Base-by-base conservation (phyloP, 2,888 invertebrate species). In the Penaeus monodon region DNA sequence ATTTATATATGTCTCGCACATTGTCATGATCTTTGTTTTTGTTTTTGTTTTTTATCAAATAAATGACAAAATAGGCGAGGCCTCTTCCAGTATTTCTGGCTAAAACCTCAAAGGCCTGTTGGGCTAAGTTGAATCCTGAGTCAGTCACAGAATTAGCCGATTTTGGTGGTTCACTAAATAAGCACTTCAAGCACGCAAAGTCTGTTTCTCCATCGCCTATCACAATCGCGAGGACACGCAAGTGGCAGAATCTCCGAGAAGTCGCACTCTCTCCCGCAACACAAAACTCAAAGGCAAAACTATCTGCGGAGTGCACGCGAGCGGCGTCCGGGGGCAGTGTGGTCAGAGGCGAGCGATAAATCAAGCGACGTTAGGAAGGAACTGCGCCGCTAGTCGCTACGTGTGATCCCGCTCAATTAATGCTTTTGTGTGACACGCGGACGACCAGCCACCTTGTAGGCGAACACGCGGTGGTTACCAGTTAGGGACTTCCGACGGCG, bases 371-470 rank as follows among this genome's bases (percentile, higher is more conserved):
- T 14, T 74, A 64, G 82, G 57, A 83, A 38, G 82, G 64, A 78
- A 49, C 44, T 38, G 49, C 33, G 24, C 44, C 70, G 10, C 65
- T 27, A n/a, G 73, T 38, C 29, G 57, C 38, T 79, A 85, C 81
- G 86, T 83, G 87, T 83, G 83, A 83, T 87, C 79, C 83, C 79
- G 74, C 87, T 87, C 87, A 87, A 87, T 87, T 87, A 87, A 87
- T 83, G 87, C 82, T 87, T 83, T 87, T 87, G 87, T 87, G 83
- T 87, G 87, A 86, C 86, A 87, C 82, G 87, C 87, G 83, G 87
- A 86, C 82, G 87, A 83, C 82, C 87, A 79, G 83, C 80, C 81
- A 81, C 74, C 74, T 82, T 78, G 82, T 86, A 81, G 81, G 86
- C 70, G 81, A 65, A 76, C 81, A 66, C 77, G 57, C 57, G 57